A percentile compares a stretch with the other conserved stretches of the same genome.
Conservation (phyloP, 2,113 vertebrate genomes). For the Percina caprodes region DNA sequence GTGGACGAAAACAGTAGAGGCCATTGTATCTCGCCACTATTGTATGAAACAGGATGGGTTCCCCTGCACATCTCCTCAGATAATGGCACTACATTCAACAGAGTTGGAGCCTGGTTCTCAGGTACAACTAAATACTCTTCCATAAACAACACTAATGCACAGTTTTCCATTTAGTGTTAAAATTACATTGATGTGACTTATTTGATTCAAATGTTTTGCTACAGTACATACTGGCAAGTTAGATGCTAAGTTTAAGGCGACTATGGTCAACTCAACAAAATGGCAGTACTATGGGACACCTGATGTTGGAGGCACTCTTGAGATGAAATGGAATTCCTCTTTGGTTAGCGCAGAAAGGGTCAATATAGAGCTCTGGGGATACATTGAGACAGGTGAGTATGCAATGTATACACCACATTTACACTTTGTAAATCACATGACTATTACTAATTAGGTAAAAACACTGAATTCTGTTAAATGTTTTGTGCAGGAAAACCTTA, state of each 20-base stretch:
- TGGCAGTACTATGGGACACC: slow-evolving; percentile 96
- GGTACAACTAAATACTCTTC: slow-evolving; percentile 76
- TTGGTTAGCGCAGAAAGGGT: slow-evolving; percentile 72
- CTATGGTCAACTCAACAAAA: slow-evolving; percentile 86
- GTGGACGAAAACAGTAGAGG: slow-evolving; percentile 77
- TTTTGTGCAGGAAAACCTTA: slow-evolving; percentile 65
- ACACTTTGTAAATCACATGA: not conserved
- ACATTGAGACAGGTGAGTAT: slow-evolving; percentile 88
- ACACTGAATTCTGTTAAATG: not conserved
- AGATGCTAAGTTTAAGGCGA: slow-evolving; percentile 81
- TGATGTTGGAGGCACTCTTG: slow-evolving; percentile 78
- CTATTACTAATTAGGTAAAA: not conserved
- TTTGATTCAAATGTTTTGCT: slow-evolving; percentile 23
- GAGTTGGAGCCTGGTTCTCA: slow-evolving; percentile 89
- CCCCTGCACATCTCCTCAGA: slow-evolving; percentile 87
- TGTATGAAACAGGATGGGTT: slow-evolving; percentile 91
- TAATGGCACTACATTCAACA: slow-evolving; percentile 79
- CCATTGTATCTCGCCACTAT: slow-evolving; percentile 91
- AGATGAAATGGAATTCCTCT: slow-evolving; percentile 84
- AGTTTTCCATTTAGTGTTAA: not conserved
- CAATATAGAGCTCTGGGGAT: slow-evolving; percentile 94
- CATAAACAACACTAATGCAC: not conserved
- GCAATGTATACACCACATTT: no score
- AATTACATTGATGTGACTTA: not conserved
- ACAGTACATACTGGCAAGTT: slow-evolving; percentile 91